Base-by-base conservation (phyloP, 2,797 vertebrate genomes). In the Uromys caudimaculatus region DNA sequence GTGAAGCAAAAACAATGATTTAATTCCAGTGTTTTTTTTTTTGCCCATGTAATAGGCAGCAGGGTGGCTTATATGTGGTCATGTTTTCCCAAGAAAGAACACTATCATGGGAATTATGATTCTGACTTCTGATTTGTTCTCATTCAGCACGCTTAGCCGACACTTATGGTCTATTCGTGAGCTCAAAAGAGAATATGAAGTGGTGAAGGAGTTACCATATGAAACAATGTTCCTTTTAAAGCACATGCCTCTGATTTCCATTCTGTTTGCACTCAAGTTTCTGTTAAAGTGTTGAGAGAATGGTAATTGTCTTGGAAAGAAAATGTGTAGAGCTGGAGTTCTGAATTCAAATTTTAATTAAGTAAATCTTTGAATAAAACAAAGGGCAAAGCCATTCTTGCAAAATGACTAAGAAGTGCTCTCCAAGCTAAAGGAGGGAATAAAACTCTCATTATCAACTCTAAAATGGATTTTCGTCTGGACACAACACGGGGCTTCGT, bases 401-500 rank as follows among this genome's bases (percentile, higher is more conserved):
- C 3, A 79, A 62, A 52, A 11, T 91, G 73, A 93, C 35, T 71
- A 35, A 75, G 77, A 92, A 92, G 73, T 88, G 71, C 29, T 24
- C 67, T 86, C 6, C 32, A 86, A 6, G 23, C n/a, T 86, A 67
- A 85, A 90, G 47, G 88, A 75, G 54, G 41, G 64, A 88, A 52
- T 81, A 52, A 64, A 95, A 69, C 76, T 41, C 56, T 86, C 82
- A 89, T 92, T 69, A 96, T 54, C 7, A 62, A 52, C 88, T 94
- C 14, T 52, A 27, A 91, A 69, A 76, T 93, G 50, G 35, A 60
- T 85, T 60, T 96, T 62, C 64, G 14, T 54, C 29, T 54, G 73
- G 78, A 96, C 71, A 58, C 67, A 83, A 17, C 16, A 9, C 11
- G 19, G 13, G 58, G 38, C 62, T 77, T 91, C 58, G 24, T n/a